phyloP scores from a whole-genome alignment of 2,113 vertebrate species.

The Notothenia coriiceps region DNA sequence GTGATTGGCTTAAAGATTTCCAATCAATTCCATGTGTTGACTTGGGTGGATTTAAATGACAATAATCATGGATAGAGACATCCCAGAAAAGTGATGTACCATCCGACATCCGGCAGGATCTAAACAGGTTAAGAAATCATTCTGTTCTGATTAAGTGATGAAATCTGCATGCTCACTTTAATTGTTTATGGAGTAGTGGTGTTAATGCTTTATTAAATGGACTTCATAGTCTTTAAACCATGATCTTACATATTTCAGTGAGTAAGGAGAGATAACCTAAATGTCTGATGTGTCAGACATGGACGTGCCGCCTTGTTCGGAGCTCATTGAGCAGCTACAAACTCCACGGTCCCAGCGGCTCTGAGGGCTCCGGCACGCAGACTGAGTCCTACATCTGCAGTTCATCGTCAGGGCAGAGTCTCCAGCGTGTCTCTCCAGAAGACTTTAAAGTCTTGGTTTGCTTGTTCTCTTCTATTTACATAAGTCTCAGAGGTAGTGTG shows the following conservation, averaged over 20 bases:
- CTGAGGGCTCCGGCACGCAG: background rate
- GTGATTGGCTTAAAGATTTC: background rate
- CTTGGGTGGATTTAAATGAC: background rate
- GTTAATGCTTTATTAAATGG: conserved; percentile 20
- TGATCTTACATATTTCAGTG: conserved; percentile 28
- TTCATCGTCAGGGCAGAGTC: conserved; percentile 26
- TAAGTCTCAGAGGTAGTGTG: conserved; percentile 14
- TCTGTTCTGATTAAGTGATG: conserved; percentile 7
- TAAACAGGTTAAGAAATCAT: background rate
- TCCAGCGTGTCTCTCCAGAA: conserved; percentile 19
- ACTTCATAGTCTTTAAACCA: conserved; percentile 1
- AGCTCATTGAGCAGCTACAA: background rate
- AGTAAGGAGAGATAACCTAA: conserved; percentile 13
- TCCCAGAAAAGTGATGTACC: too few relatives aligned
- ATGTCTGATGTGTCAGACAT: conserved; percentile 26
- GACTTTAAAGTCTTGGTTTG: conserved; percentile 18
- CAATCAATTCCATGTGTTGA: background rate
- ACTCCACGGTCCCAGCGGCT: conserved; percentile 8
- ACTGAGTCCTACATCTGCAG: conserved; percentile 12
- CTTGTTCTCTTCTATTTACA: conserved; percentile 47
- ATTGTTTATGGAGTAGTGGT: background rate
- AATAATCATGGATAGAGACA: too few relatives aligned
- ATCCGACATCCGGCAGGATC: too few relatives aligned
- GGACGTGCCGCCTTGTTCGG: background rate
- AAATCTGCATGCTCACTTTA: conserved; percentile 4